Base-by-base conservation (phyloP, 2,797 vertebrate genomes). In the Acanthurus leucopareius region DNA sequence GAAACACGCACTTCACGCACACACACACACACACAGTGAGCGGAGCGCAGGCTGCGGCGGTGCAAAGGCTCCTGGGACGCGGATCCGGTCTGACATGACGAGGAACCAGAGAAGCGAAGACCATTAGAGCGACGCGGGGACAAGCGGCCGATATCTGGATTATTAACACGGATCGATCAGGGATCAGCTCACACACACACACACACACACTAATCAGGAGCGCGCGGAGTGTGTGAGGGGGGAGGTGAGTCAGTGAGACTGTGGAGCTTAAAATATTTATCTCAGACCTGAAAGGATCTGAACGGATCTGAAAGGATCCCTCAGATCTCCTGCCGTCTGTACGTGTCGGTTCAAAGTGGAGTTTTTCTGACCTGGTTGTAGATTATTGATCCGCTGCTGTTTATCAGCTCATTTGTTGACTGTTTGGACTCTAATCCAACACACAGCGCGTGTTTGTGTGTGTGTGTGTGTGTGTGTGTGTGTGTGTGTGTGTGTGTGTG, bases 71-170 rank as follows among this genome's bases (percentile, higher is more conserved):
- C 80, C 53, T 38, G 85, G 91, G 90, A 92, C 56, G 42, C 53
- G 72, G 77, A 64, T 75, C 66, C 83, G 28, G 71, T 83, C 49
- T 64, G 74, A 74, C 76, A 75, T 80, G 80, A 60, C 66, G 28
- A 51, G 86, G 83, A 91, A 90, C 32, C 65, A 61, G 74, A 90
- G 86, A 74, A 67, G 81, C 32, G 3, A 65, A 74, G 70, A 73
- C 77, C 90, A 84, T 86, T 88, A 62, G 45, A 69, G 5, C 73
- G 40, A 28, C 20, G 19, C 57, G 32, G 20, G 44, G 59, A 14
- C 53, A 2, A 5, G 8, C 17, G 8, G 47, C 1, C 14, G 2
- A 51, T 35, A 22, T 72, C 42, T 80, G 68, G 65, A 78, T 69
- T 76, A 56, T 48, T 48, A 17, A 5, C 45, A 14, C 42, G 10